Evolutionary conservation across 2,888 invertebrate genomes (phyloP).

Genomic region (Ceraclea dissimilis): DNA sequence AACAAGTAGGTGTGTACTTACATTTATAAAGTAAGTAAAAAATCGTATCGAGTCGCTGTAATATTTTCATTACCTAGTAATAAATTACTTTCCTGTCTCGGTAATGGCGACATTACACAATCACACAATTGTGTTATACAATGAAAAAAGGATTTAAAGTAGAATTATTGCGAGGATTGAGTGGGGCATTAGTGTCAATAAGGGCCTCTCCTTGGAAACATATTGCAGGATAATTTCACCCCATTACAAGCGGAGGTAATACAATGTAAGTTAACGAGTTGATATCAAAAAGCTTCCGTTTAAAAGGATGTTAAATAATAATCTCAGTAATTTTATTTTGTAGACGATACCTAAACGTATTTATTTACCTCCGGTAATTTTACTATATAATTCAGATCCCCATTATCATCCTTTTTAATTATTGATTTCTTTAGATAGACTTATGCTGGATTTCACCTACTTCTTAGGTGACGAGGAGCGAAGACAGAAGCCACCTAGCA

Average conservation of each 20-base stretch:
- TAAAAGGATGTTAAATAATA: too few species aligned
- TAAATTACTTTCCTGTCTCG: constrained; percentile 7
- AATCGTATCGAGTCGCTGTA: constrained; percentile 4
- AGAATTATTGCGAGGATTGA: constrained; percentile 16
- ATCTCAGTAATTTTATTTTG: too few species aligned
- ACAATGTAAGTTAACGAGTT: constrained; percentile 5
- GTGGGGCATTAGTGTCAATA: constrained; percentile 9
- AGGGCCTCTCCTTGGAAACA: constrained; percentile 4
- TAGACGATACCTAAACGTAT: too few species aligned
- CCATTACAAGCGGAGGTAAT: not conserved
- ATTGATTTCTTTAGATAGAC: too few species aligned
- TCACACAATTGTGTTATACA: constrained; percentile 6
- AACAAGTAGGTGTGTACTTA: too few species aligned
- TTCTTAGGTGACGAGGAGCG: too few species aligned
- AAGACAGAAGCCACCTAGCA: too few species aligned
- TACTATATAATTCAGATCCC: too few species aligned
- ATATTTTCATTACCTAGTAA: constrained; percentile 13
- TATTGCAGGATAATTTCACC: constrained; percentile 14
- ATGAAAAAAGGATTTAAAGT: constrained; percentile 18
- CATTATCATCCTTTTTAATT: too few species aligned
- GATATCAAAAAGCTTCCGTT: not conserved
- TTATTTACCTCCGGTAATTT: too few species aligned
- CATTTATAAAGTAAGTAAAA: too few species aligned
- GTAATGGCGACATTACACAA: constrained; percentile 21
- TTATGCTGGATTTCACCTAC: too few species aligned